phyloP scores from a whole-genome alignment of 2,888 invertebrate genomes.

The Melinopterus prodromus region DNA sequence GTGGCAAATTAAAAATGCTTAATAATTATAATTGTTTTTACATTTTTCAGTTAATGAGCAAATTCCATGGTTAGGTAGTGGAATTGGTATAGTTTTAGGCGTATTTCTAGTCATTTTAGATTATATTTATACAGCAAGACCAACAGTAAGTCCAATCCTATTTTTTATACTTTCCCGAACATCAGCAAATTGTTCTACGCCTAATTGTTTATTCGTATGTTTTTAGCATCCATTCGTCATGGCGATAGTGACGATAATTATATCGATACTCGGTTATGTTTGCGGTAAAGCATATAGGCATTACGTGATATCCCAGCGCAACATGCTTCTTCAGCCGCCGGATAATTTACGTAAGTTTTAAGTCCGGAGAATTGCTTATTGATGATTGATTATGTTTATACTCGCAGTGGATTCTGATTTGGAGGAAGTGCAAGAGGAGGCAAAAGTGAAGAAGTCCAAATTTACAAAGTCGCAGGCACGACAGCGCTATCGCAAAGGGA shows the following conservation, averaged over 20 bases:
- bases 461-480: constrained; percentile 81
- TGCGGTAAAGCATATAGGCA: constrained; percentile 68
- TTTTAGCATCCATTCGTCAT: constrained; percentile 75
- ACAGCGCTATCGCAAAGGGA: constrained; percentile 78
- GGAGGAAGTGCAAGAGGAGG: constrained; percentile 45
- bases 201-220: not conserved
- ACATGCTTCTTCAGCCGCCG: constrained; percentile 64
- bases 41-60: constrained; percentile 71
- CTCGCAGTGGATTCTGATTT: constrained; percentile 32
- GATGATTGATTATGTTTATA: not conserved
- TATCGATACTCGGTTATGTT: constrained; percentile 73
- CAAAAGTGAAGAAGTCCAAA: constrained; percentile 56
- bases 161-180: not conserved
- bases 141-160: constrained; percentile 65
- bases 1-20: not conserved
- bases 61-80: constrained; percentile 79
- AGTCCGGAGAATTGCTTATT: not conserved
- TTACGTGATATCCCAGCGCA: constrained; percentile 64
- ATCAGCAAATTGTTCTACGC: not conserved
- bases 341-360: constrained; percentile 58
- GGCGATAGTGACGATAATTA: constrained; percentile 73
- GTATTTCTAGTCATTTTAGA: constrained; percentile 75
- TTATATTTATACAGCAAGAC: constrained; percentile 70
- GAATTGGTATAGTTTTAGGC: constrained; percentile 75
- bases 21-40: constrained; percentile 32